These are phyloP conservation scores for Zophobas atratus DNA, from an alignment of 1,140 invertebrate genomes.

Conservation along the genomic window DNA sequence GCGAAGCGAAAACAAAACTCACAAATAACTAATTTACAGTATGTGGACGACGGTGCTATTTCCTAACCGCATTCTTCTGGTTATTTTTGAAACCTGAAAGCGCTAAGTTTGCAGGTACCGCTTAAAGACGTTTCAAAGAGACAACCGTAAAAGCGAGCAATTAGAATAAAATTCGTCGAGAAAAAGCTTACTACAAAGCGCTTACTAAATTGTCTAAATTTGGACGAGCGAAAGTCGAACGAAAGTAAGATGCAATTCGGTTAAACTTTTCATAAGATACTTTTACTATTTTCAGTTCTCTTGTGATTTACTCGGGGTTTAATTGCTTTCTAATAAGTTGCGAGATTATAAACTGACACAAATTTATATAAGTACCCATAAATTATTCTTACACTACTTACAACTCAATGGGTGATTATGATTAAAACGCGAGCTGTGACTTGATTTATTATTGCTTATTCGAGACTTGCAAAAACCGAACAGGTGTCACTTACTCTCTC, in stretches of 20 bases:
- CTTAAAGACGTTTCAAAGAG: slow-evolving; percentile 4
- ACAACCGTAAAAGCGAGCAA: neutral
- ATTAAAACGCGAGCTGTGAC: neutral
- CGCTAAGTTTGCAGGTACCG: slow-evolving; percentile 27
- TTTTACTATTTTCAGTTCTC: slow-evolving; percentile 12
- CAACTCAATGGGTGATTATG: slow-evolving; percentile 1
- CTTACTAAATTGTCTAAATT: slow-evolving; percentile 17
- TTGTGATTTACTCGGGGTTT: slow-evolving; percentile 7
- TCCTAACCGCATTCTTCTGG: slow-evolving; percentile 46
- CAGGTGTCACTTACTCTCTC: slow-evolving; percentile 29
- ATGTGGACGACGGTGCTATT: slow-evolving; percentile 43
- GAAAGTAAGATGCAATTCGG: neutral
- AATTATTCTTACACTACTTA: slow-evolving; percentile 1
- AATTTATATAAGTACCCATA: neutral
- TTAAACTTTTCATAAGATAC: slow-evolving; percentile 27
- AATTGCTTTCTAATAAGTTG: neutral
- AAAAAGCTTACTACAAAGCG: neutral
- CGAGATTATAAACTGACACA: neutral
- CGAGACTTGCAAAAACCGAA: slow-evolving; percentile 1
- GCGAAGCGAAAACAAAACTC: slow-evolving; percentile 37
- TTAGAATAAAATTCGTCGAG: neutral
- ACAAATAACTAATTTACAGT: slow-evolving; percentile 43
- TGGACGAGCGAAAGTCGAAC: slow-evolving; percentile 12
- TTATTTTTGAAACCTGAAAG: slow-evolving; percentile 45
- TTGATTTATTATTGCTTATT: slow-evolving; percentile 15